phyloP scores from a whole-genome alignment of 1,140 invertebrate species.

The Physella acuta region DNA sequence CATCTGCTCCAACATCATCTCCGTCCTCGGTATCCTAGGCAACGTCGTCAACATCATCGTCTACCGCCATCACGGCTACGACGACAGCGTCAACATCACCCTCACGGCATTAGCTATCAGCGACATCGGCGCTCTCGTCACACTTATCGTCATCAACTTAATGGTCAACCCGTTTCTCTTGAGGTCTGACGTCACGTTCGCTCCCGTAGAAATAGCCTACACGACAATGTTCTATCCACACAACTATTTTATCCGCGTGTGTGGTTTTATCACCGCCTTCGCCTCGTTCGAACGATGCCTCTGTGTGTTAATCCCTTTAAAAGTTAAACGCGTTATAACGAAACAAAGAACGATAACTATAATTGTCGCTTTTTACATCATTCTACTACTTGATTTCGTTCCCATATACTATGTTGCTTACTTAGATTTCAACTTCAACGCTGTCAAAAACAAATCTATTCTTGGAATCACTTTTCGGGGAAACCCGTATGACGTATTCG shows the following conservation, averaged over 20 bases:
- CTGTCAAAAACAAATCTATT: conserved; percentile 11
- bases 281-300: conserved; percentile 1
- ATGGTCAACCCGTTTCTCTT: not conserved
- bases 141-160: not conserved
- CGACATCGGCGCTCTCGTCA: not conserved
- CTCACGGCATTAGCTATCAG: not conserved
- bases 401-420: not conserved
- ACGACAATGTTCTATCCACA: not conserved
- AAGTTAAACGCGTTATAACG: not conserved
- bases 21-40: not conserved
- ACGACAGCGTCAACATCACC: conserved; percentile 11
- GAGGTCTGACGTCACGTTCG: not conserved
- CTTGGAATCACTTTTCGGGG: not conserved
- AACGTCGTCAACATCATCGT: conserved; percentile 21
- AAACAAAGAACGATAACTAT: not conserved
- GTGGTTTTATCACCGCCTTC: not conserved
- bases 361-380: not conserved
- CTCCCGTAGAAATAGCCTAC: not conserved
- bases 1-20: no score
- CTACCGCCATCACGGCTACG: conserved; percentile 9
- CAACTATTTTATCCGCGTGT: not conserved
- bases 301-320: not conserved
- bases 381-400: not conserved
- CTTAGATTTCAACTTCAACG: not conserved
- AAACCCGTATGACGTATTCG: not conserved